A percentile compares a stretch with the other conserved stretches of the same genome.
Conservation (phyloP, 2,888 invertebrate genomes). For the Iselma pallidipennis region DNA sequence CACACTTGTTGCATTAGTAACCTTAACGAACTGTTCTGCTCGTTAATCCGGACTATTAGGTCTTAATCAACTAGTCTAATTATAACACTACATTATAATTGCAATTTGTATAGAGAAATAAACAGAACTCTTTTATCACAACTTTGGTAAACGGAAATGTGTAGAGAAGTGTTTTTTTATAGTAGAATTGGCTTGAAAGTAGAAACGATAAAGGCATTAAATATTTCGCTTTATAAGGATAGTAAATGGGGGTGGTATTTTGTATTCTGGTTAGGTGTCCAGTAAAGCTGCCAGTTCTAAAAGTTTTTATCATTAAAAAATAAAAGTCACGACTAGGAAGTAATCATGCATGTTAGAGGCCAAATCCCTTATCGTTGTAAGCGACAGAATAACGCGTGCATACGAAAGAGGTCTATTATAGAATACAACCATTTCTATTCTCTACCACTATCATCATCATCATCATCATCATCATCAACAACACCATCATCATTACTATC, state of each 20-base stretch:
- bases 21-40: neutral
- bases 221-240: no score
- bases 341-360: slow-evolving; percentile 54
- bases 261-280: slow-evolving; percentile 31
- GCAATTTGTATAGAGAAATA: no score
- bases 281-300: slow-evolving; percentile 34
- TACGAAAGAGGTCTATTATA: slow-evolving; percentile 38
- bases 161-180: no score
- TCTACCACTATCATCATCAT: neutral
- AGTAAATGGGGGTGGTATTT: slow-evolving; percentile 11
- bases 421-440: neutral
- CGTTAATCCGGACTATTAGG: neutral
- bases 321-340: slow-evolving; percentile 52
- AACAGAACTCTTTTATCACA: no score
- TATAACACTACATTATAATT: no score
- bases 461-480: neutral
- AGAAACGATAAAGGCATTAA: no score
- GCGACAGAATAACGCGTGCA: slow-evolving; percentile 48
- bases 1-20: slow-evolving; percentile 17
- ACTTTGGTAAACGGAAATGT: no score
- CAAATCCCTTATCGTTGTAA: slow-evolving; percentile 53
- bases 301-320: slow-evolving; percentile 53
- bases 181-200: no score
- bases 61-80: neutral
- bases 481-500: neutral